Evolutionary conservation across 1,140 invertebrate genomes (phyloP), one percentile per base, ranked within the genome.

Genomic region (Venustaconcha ellipsiformis): DNA sequence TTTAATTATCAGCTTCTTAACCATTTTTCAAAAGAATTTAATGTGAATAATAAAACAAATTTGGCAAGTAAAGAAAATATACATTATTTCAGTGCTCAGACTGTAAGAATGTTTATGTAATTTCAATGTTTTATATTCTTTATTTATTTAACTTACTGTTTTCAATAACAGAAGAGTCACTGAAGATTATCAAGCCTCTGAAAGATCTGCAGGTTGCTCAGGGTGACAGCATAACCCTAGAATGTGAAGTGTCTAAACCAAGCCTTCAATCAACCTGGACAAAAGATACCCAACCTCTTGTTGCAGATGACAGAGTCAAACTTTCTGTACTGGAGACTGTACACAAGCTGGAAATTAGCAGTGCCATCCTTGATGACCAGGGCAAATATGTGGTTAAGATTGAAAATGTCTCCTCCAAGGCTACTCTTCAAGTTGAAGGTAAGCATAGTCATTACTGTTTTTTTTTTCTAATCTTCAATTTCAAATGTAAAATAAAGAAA

Each of bases 251-350:
- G 13, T 86, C 98, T 96, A 18, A 95, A 94, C 74, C 97, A 96
- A 11, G 94, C 91, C 18, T 83, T 15, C 72, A 76, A 14, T 93
- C 98, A 78, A 93, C 94, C 82, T 99, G 98, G 98, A 93, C 92
- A 15, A 96, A 95, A 86, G 94, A 96, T 83, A 92, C 92, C 15
- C 59, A 63, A 14, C 74, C 69, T 17, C 68, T 70, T n/a, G 74
- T 66, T 23, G 68, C 64, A 56, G 62, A 17, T 13, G 74, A 76
- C 37, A 71, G 60, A 57, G 71, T 76, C 64, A 76, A 76, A 70
- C 74, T 56, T 17, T 70, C 70, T 56, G 66, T 69, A 11, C 62
- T 75, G 23, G 73, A 82, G n/a, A 79, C 64, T 12, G 78, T 68
- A 26, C 83, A 86, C 68, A 79, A 79, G 55, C 73, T 87, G 64